Evolutionary conservation across 2,113 vertebrate species (phyloP).

Genomic region (Pluvialis apricaria): DNA sequence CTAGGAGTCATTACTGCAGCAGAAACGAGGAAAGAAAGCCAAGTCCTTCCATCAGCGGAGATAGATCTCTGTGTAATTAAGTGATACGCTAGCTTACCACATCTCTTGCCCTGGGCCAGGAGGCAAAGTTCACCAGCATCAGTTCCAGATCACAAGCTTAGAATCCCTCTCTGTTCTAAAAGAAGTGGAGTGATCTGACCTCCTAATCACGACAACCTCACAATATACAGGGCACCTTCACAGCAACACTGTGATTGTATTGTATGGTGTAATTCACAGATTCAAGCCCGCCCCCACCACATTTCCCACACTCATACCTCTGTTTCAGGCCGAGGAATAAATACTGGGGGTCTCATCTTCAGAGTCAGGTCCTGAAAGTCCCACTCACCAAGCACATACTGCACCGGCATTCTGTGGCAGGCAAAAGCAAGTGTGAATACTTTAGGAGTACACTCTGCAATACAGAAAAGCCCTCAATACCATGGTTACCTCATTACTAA

Average conservation of each 20-base stretch:
- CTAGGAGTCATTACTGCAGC: not conserved
- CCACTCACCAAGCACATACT: slow-evolving; percentile 96
- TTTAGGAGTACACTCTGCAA: not conserved
- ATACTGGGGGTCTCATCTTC: slow-evolving; percentile 92
- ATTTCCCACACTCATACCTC: slow-evolving; percentile 76
- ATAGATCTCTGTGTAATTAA: not conserved
- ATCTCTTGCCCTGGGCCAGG: not conserved
- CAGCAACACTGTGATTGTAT: not conserved
- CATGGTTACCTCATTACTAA: not conserved
- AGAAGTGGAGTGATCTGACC: not conserved
- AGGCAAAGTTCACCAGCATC: not conserved
- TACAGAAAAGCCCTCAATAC: not conserved
- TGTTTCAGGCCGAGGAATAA: slow-evolving; percentile 95
- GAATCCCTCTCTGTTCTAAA: not conserved
- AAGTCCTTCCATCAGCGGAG: not conserved
- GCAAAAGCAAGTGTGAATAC: not conserved
- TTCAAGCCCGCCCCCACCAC: fast-evolving
- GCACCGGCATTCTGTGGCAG: slow-evolving; percentile 87
- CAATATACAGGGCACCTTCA: fast-evolving
- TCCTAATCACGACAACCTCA: not conserved
- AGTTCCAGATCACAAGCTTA: not conserved
- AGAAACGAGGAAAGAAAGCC: not conserved
- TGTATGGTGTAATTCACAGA: fast-evolving
- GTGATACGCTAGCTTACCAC: not conserved
- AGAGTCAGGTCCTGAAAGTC: slow-evolving; percentile 90